phyloP scores from a whole-genome alignment of 2,888 invertebrate genomes.

The Euzetes globulus region DNA sequence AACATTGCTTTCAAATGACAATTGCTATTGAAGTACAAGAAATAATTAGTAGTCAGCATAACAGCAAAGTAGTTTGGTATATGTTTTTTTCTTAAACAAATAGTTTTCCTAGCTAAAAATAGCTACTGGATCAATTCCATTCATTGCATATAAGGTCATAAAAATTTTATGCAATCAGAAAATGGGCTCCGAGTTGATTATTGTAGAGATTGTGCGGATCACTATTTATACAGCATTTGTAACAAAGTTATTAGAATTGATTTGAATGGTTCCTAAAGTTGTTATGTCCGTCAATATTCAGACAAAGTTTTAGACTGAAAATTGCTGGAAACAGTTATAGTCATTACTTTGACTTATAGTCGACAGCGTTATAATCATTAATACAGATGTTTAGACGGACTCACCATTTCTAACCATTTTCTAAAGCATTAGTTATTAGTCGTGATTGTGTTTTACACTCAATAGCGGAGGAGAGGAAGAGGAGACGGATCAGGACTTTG shows the following conservation, averaged over 20 bases:
- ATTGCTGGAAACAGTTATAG: no score
- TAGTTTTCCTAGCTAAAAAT: no score
- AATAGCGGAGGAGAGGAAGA: background rate
- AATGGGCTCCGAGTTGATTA: no score
- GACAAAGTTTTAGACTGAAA: background rate
- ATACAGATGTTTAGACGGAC: slow-evolving; percentile 9
- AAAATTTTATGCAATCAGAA: no score
- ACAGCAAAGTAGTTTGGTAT: no score
- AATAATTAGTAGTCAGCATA: background rate
- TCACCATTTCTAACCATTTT: background rate
- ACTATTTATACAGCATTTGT: no score
- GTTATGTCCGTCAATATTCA: background rate
- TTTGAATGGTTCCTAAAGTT: background rate
- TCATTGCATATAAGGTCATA: no score
- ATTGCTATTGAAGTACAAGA: background rate
- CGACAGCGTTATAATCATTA: background rate
- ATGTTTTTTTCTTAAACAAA: no score
- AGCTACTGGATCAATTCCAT: no score
- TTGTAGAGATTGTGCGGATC: no score
- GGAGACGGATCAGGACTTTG: background rate
- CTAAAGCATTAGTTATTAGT: background rate
- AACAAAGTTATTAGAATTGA: no score
- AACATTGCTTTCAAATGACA: background rate
- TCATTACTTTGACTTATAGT: background rate
- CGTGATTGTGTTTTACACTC: background rate